Evolutionary conservation across 2,797 vertebrate genomes (phyloP), one percentile per base, ranked within the genome.

Genomic region (Ataeniobius toweri): DNA sequence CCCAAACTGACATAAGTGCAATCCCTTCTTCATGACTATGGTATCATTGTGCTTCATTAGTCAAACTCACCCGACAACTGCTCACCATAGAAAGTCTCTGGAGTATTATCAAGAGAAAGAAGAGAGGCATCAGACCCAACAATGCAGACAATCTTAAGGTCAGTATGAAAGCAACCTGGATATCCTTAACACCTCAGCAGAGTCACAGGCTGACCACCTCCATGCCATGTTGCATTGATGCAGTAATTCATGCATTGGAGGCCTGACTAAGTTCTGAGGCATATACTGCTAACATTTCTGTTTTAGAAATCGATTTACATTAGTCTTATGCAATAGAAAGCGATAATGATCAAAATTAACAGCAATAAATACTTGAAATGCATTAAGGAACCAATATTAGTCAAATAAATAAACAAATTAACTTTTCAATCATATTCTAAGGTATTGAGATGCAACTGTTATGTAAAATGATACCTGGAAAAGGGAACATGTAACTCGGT

Each of bases 401-500:
- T 39, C 18, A 20, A 36, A 39, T 65, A 65, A 63, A 22, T 55
- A 22, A 53, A 53, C 3, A 4, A 7, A 46, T 46, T 10, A 8
- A n/a, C 24, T 16, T 61, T 59, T 13, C 26, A 28, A 31, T 7
- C 0, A 13, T 63, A 8, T 18, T 36, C 18, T 39, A 36, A 36
- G 6, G 20, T 65, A 20, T 13, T 20, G 8, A 39, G 31, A 65
- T 65, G 18, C 31, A 65, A 1, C 61, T 65, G 6, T 36, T 36
- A 24, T 63, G 46, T 76, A 28, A 69, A 59, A 50, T 71, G n/a
- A 83, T 76, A 26, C 10, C 31, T 6, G 2, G 24, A 9, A 10
- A 65, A 24, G 53, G 58, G 76, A 83, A 53, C 56, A 56, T 78
- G 89, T 84, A 82, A 90, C 78, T 90, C 74, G 89, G 86, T 74